A percentile compares a stretch with the other conserved stretches of the same genome.
phyloP scores from a whole-genome alignment of 2,797 vertebrate species.

The Rhadinocentrus ornatus region DNA sequence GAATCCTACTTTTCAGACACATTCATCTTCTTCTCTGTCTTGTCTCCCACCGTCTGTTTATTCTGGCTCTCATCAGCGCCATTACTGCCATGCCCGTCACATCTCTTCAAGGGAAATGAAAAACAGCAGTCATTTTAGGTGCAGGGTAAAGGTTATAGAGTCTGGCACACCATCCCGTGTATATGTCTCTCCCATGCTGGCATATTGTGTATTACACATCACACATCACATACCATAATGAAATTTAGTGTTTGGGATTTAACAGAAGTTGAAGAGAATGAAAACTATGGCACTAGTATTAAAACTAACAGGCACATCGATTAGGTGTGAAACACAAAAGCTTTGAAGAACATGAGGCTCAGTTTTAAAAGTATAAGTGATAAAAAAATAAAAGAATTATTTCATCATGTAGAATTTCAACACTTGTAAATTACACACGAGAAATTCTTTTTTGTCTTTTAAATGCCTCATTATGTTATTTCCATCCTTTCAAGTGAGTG shows the following conservation, averaged over 20 bases:
- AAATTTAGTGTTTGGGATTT: slow-evolving; percentile 32
- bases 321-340: no score
- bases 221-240: slow-evolving; percentile 24
- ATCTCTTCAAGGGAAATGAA: slow-evolving; percentile 78
- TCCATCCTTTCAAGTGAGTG: slow-evolving; percentile 51
- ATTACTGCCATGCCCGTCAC: slow-evolving; percentile 77
- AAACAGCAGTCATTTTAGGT: slow-evolving; percentile 81
- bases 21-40: slow-evolving; percentile 82
- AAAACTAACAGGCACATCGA: slow-evolving; percentile 6
- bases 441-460: slow-evolving; percentile 42
- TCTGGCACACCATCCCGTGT: slow-evolving; percentile 53
- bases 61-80: slow-evolving; percentile 81
- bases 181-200: slow-evolving; percentile 34
- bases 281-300: slow-evolving; percentile 8
- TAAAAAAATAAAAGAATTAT: no score
- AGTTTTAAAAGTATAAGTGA: slow-evolving; percentile 29
- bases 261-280: slow-evolving; percentile 15
- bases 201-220: slow-evolving; percentile 34
- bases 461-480: slow-evolving; percentile 50
- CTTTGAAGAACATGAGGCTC: slow-evolving; percentile 17
- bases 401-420: slow-evolving; percentile 26
- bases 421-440: slow-evolving; percentile 31
- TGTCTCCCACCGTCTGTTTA: slow-evolving; percentile 82
- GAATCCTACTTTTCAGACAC: slow-evolving; percentile 71
- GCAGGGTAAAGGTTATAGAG: slow-evolving; percentile 78